A percentile compares a stretch with the other conserved stretches of the same genome.
phyloP scores from a whole-genome alignment of 2,797 vertebrate species.

The Microcaecilia unicolor region DNA sequence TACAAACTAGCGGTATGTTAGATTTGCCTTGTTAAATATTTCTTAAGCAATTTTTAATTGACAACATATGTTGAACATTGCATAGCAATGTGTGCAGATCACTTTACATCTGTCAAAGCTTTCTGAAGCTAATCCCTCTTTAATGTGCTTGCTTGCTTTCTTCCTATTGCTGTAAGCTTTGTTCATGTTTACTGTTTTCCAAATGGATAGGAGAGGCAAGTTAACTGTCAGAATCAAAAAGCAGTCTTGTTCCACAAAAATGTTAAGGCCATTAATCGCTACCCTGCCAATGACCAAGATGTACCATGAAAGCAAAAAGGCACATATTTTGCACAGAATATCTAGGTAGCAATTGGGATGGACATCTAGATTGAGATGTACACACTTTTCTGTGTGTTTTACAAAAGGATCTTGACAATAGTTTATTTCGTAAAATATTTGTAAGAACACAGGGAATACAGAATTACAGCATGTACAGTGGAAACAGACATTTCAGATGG shows the following conservation, averaged over 20 bases:
- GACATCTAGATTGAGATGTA: no score
- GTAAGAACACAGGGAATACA: no score
- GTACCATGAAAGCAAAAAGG: background rate
- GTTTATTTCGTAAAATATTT: no score
- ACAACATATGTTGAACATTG: slow-evolving; percentile 49
- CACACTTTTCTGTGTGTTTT: no score
- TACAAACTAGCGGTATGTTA: slow-evolving; percentile 23
- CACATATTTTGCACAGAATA: no score
- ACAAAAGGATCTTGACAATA: no score
- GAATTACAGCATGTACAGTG: no score
- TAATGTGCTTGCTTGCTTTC: slow-evolving; percentile 26
- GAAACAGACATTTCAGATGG: no score
- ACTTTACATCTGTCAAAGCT: slow-evolving; percentile 42
- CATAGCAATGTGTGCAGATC: slow-evolving; percentile 36
- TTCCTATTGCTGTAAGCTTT: slow-evolving; percentile 34
- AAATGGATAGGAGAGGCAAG: slow-evolving; percentile 5
- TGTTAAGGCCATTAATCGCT: slow-evolving; percentile 28
- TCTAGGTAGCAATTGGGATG: no score
- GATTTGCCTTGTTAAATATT: slow-evolving; percentile 48
- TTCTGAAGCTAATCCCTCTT: slow-evolving; percentile 39
- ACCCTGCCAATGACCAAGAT: slow-evolving; percentile 6
- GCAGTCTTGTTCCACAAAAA: slow-evolving; percentile 8
- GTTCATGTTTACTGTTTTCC: slow-evolving; percentile 35
- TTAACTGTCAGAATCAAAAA: slow-evolving; percentile 19
- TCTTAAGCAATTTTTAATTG: slow-evolving; percentile 56